These are phyloP conservation scores for Agrochola lychnidis DNA, from an alignment of 2,888 invertebrate genomes.

Conservation along the genomic window DNA sequence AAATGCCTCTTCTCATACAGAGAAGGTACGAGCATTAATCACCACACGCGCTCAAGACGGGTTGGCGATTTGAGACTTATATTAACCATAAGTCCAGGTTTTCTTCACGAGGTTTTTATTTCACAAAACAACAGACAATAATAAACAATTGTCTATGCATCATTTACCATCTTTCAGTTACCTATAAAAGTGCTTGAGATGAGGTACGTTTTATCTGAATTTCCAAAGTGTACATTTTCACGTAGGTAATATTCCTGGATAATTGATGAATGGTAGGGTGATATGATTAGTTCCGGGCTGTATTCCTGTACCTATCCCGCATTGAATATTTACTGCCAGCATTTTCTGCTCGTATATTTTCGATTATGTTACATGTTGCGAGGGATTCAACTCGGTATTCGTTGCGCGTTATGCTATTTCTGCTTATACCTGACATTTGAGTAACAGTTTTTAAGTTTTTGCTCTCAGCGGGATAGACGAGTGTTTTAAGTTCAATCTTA, in stretches of 20 bases:
- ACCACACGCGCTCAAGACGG: no score
- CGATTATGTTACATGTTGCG: conserved; percentile 4
- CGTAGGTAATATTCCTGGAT: background rate
- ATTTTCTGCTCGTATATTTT: conserved; percentile 1
- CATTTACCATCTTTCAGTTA: background rate
- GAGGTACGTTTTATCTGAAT: background rate
- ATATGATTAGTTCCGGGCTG: no score
- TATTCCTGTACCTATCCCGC: background rate
- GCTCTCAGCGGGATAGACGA: background rate
- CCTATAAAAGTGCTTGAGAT: background rate
- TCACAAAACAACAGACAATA: no score
- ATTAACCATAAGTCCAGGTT: no score
- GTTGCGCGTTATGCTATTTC: background rate
- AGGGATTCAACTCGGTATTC: background rate
- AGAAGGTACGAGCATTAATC: no score
- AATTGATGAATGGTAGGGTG: background rate
- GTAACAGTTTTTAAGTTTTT: background rate
- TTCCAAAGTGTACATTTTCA: background rate
- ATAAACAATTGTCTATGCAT: background rate
- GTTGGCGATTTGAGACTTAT: no score
- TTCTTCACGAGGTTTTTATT: no score
- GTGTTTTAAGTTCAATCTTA: background rate
- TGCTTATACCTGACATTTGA: background rate
- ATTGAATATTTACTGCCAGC: conserved; percentile 9
- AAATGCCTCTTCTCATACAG: no score